phyloP scores from a whole-genome alignment of 2,888 invertebrate species.

The Tenthredo amoena region DNA sequence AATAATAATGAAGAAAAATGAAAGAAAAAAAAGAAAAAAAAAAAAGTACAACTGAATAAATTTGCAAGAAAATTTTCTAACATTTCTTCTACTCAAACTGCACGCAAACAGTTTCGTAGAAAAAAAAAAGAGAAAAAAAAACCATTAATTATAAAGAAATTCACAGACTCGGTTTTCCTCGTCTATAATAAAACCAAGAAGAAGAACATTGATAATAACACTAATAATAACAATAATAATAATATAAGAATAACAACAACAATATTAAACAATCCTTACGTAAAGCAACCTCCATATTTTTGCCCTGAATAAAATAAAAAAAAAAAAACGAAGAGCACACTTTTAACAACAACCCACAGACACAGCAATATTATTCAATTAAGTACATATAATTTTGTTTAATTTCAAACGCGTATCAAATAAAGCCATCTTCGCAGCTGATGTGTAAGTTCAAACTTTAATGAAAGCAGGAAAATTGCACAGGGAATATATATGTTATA shows the following conservation, averaged over 20 bases:
- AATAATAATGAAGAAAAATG: too few relatives aligned
- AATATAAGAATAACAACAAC: neutral
- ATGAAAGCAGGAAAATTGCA: neutral
- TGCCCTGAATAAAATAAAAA: neutral
- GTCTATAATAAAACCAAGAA: neutral
- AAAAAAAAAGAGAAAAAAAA: too few relatives aligned
- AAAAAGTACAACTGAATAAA: too few relatives aligned
- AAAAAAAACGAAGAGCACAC: neutral
- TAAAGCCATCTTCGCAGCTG: neutral
- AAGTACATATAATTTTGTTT: neutral
- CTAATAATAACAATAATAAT: neutral
- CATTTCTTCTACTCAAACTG: too few relatives aligned
- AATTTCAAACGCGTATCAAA: neutral
- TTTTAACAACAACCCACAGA: neutral
- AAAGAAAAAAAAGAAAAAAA: too few relatives aligned
- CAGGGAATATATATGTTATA: neutral
- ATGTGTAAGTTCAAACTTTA: neutral
- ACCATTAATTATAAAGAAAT: too few relatives aligned
- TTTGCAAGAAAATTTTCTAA: too few relatives aligned
- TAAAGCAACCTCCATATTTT: neutral
- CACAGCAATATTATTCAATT: neutral
- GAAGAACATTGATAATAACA: neutral
- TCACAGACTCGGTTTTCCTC: too few relatives aligned
- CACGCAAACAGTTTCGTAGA: too few relatives aligned
- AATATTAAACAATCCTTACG: constrained; percentile 9